Conservation (phyloP, 2,888 invertebrate species). For the Mythimna ferrago region DNA sequence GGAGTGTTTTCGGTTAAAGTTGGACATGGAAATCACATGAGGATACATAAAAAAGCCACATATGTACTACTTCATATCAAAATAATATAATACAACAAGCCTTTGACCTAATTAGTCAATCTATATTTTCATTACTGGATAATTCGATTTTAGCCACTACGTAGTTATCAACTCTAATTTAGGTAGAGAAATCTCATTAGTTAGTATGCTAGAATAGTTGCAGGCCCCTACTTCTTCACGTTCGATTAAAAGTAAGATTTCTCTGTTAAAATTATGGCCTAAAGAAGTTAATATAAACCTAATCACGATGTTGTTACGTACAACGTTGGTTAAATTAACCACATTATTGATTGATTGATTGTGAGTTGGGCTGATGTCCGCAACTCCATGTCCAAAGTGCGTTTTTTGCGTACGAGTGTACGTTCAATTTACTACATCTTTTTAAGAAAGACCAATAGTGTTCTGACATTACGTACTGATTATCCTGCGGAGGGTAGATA, state of each 20-base stretch:
- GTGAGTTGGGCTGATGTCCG: too few relatives aligned
- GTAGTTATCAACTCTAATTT: conserved; percentile 31
- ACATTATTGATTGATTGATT: conserved; percentile 4
- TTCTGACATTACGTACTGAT: too few relatives aligned
- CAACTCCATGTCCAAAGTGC: too few relatives aligned
- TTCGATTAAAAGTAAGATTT: conserved; percentile 60
- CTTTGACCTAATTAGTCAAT: background rate
- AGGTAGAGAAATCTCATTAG: conserved; percentile 64
- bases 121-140: background rate
- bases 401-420: too few relatives aligned
- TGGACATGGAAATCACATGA: too few relatives aligned
- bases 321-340: conserved; percentile 28
- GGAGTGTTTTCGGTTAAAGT: too few relatives aligned
- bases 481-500: too few relatives aligned
- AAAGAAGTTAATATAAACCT: conserved; percentile 46
- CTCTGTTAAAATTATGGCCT: conserved; percentile 58
- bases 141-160: background rate
- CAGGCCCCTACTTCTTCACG: conserved; percentile 40
- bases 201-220: conserved; percentile 67
- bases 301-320: conserved; percentile 46
- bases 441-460: too few relatives aligned
- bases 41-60: too few relatives aligned
- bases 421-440: too few relatives aligned
- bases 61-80: too few relatives aligned
- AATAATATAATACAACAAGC: conserved; percentile 26